Percentiles rank a stretch among this genome's conserved stretches.
phyloP scores from a whole-genome alignment of 2,888 invertebrate species.

The Aphodius granarius region DNA sequence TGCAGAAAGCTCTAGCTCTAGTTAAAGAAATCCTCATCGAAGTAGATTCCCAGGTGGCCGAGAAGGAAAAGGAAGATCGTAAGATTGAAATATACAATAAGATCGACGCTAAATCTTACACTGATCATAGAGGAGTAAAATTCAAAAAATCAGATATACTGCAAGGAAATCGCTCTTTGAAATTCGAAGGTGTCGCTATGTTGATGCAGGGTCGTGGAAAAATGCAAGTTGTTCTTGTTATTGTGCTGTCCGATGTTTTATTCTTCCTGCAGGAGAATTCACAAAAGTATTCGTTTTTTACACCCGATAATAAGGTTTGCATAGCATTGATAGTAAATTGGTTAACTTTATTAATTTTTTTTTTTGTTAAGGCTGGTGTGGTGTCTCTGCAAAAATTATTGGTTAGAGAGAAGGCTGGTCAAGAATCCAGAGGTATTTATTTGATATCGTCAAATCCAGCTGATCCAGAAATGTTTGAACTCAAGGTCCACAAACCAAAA shows the following conservation, averaged over 20 bases:
- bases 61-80: conserved; percentile 85
- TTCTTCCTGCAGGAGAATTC: conserved; percentile 92
- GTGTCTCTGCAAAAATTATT: conserved; percentile 89
- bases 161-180: conserved; percentile 78
- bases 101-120: conserved; percentile 91
- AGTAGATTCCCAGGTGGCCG: conserved; percentile 91
- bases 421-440: conserved; percentile 86
- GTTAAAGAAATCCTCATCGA: conserved; percentile 89
- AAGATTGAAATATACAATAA: conserved; percentile 90
- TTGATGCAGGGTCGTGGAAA: conserved; percentile 91
- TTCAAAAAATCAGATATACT: conserved; percentile 93
- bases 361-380: conserved; percentile 81
- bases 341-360: neutral
- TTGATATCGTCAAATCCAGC: conserved; percentile 89
- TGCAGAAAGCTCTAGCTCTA: conserved; percentile 76
- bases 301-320: conserved; percentile 87
- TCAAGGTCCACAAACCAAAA: conserved; percentile 84
- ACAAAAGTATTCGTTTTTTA: conserved; percentile 90
- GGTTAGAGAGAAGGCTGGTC: conserved; percentile 92
- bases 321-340: neutral
- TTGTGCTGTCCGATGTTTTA: conserved; percentile 88
- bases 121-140: conserved; percentile 79
- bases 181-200: conserved; percentile 86
- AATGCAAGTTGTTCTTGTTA: conserved; percentile 84
- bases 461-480: conserved; percentile 95